Evolutionary conservation across 2,797 vertebrate species (phyloP), one percentile per base, ranked within the genome.

Genomic region (Orientallactaga sibirica): DNA sequence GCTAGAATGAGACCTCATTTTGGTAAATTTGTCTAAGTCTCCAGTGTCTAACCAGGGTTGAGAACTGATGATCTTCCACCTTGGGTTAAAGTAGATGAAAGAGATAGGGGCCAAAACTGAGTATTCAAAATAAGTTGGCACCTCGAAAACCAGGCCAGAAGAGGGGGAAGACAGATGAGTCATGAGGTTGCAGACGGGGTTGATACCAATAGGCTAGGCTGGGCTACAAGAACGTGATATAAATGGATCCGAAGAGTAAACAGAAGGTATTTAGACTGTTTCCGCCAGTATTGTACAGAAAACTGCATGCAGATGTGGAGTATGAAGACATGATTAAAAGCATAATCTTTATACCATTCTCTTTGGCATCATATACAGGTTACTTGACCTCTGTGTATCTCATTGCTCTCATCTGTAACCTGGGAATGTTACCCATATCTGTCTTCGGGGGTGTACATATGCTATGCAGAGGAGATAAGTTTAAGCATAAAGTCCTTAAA

Each of bases 141-240:
- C 9, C 71, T 41, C 74, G 84, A 94, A 89, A 94, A 86, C 2
- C 33, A 95, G 71, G 27, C 61, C 74, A 48, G 33, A 86, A 62
- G 52, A 86, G 12, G 22, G 1, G 19, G 61, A 3, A 67, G 70
- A n/a, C 12, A 43, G 73, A 70, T 81, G 80, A 64, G 37, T 3
- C 43, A 20, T 16, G 27, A 74, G 27, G 37, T 75, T 0, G 48
- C 15, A 64, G 14, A 24, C 19, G 0, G 19, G 16, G 12, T 33
- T 76, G 12, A 27, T 22, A n/a, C 58, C 41, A 83, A 62, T 27
- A 76, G 15, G 29, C 18, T 33, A 55, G 6, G 58, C 14, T 19
- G 41, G 18, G 14, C 20, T 84, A 52, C 67, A 74, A 27, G 73
- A 7, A 19, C 9, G 16, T 4, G 70, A 27, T 9, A 20, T 16